Conservation (phyloP, 2,113 vertebrate species). For the Nestor notabilis region DNA sequence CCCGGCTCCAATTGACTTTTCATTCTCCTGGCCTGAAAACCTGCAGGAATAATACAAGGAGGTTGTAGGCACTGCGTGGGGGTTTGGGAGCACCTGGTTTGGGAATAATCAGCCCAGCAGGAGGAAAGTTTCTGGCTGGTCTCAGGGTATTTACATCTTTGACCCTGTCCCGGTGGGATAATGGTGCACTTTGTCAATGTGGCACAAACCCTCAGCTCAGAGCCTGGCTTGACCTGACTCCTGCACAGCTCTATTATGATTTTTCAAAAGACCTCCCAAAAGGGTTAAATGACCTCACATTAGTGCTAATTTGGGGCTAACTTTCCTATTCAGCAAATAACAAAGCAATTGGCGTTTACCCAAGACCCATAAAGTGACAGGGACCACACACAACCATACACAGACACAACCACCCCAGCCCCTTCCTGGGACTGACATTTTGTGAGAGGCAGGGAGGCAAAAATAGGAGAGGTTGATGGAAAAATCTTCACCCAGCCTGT, state of each 20-base stretch:
- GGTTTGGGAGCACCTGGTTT: background rate
- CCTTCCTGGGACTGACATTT: background rate
- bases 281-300: constrained; percentile 61
- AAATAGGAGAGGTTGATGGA: background rate
- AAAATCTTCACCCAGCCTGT: background rate
- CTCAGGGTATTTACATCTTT: background rate
- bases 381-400: constrained; percentile 60
- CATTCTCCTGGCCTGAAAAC: background rate
- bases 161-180: background rate
- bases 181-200: background rate
- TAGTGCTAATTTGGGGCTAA: constrained; percentile 62
- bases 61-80: background rate
- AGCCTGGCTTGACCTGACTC: background rate
- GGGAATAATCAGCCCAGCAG: constrained; percentile 25
- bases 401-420: background rate
- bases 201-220: background rate
- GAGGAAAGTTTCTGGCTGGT: background rate
- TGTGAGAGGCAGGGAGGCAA: background rate
- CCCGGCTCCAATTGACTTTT: background rate
- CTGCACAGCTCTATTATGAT: constrained; percentile 7
- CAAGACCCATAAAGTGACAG: background rate
- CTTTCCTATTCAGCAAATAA: constrained; percentile 52
- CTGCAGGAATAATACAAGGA: background rate
- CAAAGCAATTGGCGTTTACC: constrained; percentile 52
- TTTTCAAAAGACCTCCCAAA: constrained; percentile 44